Conservation (phyloP, 2,113 vertebrate genomes). For the Notothenia rossii region DNA sequence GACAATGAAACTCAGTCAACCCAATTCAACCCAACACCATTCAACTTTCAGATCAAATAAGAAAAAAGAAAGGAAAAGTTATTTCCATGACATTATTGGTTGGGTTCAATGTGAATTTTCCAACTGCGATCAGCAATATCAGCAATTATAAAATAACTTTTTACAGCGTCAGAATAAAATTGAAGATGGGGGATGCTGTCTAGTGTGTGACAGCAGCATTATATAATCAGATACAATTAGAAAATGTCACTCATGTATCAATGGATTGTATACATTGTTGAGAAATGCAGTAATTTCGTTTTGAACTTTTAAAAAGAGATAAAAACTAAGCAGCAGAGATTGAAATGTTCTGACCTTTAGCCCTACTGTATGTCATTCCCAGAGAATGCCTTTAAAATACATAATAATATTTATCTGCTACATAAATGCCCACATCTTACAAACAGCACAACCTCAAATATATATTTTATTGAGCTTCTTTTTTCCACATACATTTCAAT, state of each 20-base stretch:
- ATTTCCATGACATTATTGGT: not conserved
- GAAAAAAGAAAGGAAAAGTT: not conserved
- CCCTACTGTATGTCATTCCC: too few species aligned
- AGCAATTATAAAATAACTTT: not conserved
- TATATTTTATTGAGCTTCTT: too few species aligned
- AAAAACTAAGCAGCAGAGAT: too few species aligned
- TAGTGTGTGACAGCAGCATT: conserved; percentile 6
- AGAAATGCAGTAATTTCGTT: too few species aligned
- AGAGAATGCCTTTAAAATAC: not conserved
- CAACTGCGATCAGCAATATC: not conserved
- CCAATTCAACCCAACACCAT: not conserved
- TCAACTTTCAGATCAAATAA: conserved; percentile 20
- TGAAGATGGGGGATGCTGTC: not conserved
- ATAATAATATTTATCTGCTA: not conserved
- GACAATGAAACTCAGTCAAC: conserved; percentile 26
- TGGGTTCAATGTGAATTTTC: not conserved
- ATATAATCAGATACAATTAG: not conserved
- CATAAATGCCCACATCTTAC: not conserved
- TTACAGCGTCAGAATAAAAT: not conserved
- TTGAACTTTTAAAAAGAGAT: too few species aligned
- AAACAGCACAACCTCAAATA: not conserved
- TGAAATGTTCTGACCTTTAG: too few species aligned
- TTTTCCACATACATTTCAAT: too few species aligned
- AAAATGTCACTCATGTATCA: not conserved
- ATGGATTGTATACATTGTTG: not conserved